phyloP scores from a whole-genome alignment of 2,888 invertebrate genomes.

The Electrophaes corylata region DNA sequence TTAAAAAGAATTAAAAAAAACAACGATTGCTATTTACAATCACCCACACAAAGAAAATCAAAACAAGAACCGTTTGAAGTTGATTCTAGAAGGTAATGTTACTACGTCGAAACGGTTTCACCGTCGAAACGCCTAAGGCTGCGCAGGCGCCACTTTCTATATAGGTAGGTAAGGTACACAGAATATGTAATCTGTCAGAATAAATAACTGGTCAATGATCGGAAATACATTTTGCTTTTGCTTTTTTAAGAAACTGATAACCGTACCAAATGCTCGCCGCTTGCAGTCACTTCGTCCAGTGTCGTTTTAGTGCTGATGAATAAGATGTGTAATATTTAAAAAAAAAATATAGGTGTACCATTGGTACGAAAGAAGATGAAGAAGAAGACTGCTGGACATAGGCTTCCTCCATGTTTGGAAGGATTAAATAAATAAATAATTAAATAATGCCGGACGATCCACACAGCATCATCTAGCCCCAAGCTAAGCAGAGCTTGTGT shows the following conservation, averaged over 20 bases:
- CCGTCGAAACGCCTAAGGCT: conserved; percentile 36
- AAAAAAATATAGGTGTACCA: no score
- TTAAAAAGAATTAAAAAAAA: not conserved
- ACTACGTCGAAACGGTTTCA: conserved; percentile 39
- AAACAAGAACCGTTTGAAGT: conserved; percentile 11
- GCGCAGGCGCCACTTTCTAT: conserved; percentile 40
- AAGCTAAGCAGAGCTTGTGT: no score
- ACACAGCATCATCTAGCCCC: no score
- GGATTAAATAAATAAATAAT: no score
- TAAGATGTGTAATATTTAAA: no score
- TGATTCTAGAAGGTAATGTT: not conserved
- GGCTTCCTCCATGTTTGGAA: no score
- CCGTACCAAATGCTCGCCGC: no score
- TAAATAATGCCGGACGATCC: no score
- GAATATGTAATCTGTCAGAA: conserved; percentile 16
- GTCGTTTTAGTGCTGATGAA: no score
- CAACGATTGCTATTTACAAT: not conserved
- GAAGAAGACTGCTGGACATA: no score
- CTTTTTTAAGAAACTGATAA: not conserved
- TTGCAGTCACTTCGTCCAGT: no score
- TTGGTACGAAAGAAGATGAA: no score
- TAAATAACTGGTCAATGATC: conserved; percentile 1
- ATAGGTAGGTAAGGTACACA: conserved; percentile 13
- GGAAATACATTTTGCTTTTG: not conserved
- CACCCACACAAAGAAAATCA: not conserved